Evolutionary conservation across 2,797 vertebrate genomes (phyloP), one percentile per base, ranked within the genome.

Genomic region (Pelodytes ibericus): DNA sequence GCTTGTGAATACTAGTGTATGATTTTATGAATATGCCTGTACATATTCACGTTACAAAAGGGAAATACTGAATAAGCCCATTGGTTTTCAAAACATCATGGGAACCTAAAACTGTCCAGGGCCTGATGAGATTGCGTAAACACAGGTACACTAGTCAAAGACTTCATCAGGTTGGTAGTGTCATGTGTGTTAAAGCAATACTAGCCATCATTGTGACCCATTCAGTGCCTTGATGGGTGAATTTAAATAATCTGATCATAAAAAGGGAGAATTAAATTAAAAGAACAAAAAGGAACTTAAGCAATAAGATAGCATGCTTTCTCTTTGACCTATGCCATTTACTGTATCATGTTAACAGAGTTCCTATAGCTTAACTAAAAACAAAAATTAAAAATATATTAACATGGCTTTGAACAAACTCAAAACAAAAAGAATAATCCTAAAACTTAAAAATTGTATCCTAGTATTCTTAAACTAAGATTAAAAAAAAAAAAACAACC

Each of bases 11-110:
- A 76, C 47, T 71, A 75, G 30, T 41, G 26, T 71, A 71, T 44
- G 20, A 29, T 61, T 11, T 2, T 62, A n/a, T 16, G n/a, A 29
- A 9, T 30, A 22, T 24, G 18, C 15, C 31, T 41, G 3, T 31
- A 64, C 15, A 62, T 30, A 71, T 64, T 53, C 30, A 1, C 27
- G 0, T 67, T 82, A 49, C 80, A 83, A 59, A 75, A 74, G 27
- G 33, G 79, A 83, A 80, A 84, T 87, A 85, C 31, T 60, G 31
- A 66, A 62, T 57, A 80, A 33, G 72, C 77, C 25, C 81, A 83
- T 58, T 71, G n/a, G 49, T 53, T 22, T 53, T 3, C 44, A 15
- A 53, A 53, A 53, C 57, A 57, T 39, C 36, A 39, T 39, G 1
- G 7, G 15, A 13, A 39, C 2, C n/a, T n/a, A n/a, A n/a, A n/a